Conservation (phyloP, 1,140 invertebrate genomes). For the Drosophila navojoa region DNA sequence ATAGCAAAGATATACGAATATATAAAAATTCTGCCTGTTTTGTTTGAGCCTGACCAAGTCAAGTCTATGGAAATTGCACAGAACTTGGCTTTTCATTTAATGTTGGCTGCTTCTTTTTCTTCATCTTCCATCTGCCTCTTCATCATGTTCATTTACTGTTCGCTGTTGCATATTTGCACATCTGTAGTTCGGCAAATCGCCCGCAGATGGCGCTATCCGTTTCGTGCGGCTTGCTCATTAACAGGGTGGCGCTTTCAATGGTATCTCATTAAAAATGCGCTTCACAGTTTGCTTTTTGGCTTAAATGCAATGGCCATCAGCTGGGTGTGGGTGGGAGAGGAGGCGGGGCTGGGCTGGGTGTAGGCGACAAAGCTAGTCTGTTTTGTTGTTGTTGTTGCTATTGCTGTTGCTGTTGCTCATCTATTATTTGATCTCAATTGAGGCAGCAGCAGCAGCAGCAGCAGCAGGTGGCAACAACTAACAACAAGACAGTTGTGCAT, state of each 20-base stretch:
- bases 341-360: too few species aligned
- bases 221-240: conserved; percentile 56
- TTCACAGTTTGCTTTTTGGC: conserved; percentile 28
- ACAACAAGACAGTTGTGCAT: conserved; percentile 57
- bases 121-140: not conserved
- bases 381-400: conserved; percentile 1
- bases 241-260: conserved; percentile 56
- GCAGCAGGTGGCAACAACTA: conserved; percentile 72
- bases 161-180: conserved; percentile 30
- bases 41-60: conserved; percentile 13
- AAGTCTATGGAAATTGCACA: not conserved
- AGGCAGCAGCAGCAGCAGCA: conserved; percentile 1
- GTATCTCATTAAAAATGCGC: conserved; percentile 73
- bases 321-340: not conserved
- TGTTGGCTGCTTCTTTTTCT: conserved; percentile 2
- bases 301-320: conserved; percentile 41
- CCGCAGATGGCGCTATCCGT: not conserved
- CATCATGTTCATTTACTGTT: conserved; percentile 4
- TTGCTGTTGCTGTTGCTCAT: conserved; percentile 28
- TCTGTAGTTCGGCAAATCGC: conserved; percentile 18
- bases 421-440: conserved; percentile 45
- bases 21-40: too few species aligned
- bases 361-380: not conserved
- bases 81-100: conserved; percentile 10
- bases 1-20: too few species aligned